Percentiles rank a stretch among this genome's conserved stretches.
Evolutionary conservation across 2,888 invertebrate genomes (phyloP).

Genomic region (Scaptomyza tumidula): DNA sequence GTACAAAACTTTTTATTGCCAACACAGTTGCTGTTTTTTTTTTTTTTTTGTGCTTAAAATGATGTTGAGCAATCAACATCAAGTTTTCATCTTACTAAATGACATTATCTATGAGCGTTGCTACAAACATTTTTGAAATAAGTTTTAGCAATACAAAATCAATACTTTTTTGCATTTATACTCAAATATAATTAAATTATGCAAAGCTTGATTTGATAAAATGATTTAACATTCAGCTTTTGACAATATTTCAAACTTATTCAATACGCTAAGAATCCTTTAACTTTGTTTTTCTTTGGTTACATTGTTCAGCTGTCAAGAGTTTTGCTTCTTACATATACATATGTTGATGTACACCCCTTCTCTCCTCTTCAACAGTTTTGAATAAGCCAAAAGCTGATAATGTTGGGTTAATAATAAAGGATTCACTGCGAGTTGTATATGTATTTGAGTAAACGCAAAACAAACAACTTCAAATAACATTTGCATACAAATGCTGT

Average conservation of each 20-base stretch:
- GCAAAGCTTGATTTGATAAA: constrained; percentile 27
- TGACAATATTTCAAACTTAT: neutral
- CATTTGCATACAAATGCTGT: constrained; percentile 14
- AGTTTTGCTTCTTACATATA: constrained; percentile 1
- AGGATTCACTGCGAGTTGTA: constrained; percentile 10
- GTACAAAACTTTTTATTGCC: constrained; percentile 26
- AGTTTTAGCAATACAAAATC: no score
- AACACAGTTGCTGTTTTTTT: neutral
- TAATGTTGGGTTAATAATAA: constrained; percentile 21
- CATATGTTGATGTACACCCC: constrained; percentile 2
- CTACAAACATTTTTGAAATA: no score
- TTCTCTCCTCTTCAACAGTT: neutral
- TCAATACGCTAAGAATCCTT: neutral
- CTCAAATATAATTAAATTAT: constrained; percentile 15
- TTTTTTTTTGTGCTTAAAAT: no score
- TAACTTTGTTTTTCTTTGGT: neutral
- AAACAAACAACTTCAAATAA: neutral
- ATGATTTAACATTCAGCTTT: constrained; percentile 4
- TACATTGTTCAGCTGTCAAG: neutral
- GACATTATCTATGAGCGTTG: no score
- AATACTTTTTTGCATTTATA: no score
- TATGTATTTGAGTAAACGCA: no score
- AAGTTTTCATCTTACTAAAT: no score
- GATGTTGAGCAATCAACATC: neutral
- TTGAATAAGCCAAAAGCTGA: constrained; percentile 10